phyloP scores from a whole-genome alignment of 2,797 vertebrate species.

The Caiman crocodilus region DNA sequence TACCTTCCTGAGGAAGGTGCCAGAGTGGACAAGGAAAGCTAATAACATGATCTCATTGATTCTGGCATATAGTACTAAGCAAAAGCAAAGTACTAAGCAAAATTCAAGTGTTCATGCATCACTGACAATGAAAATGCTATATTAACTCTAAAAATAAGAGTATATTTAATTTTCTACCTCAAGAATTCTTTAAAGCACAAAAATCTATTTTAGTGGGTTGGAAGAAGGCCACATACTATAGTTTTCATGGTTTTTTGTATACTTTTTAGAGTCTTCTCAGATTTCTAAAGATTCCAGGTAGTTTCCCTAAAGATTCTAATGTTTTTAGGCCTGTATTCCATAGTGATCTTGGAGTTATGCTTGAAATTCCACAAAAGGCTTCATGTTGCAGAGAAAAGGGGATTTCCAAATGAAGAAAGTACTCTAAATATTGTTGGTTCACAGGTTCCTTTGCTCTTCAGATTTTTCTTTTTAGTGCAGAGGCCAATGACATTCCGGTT shows the following conservation, averaged over 20 bases:
- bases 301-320: not conserved
- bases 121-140: too few relatives aligned
- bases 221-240: not conserved
- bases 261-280: not conserved
- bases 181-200: too few relatives aligned
- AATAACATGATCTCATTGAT: not conserved
- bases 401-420: not conserved
- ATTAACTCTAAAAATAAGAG: fast-evolving
- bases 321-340: not conserved
- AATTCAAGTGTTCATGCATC: too few relatives aligned
- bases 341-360: not conserved
- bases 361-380: not conserved
- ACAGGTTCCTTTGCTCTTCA: not conserved
- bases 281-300: not conserved
- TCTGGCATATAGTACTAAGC: not conserved
- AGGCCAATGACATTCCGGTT: not conserved
- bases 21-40: not conserved
- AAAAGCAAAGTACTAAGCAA: fast-evolving
- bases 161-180: fast-evolving
- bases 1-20: not conserved
- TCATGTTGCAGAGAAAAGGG: not conserved
- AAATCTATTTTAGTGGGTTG: fast-evolving
- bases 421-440: not conserved
- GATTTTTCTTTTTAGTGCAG: not conserved
- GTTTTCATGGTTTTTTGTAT: too few relatives aligned